Conservation (phyloP, 1,140 invertebrate genomes). For the Ceratosolen solmsi region DNA sequence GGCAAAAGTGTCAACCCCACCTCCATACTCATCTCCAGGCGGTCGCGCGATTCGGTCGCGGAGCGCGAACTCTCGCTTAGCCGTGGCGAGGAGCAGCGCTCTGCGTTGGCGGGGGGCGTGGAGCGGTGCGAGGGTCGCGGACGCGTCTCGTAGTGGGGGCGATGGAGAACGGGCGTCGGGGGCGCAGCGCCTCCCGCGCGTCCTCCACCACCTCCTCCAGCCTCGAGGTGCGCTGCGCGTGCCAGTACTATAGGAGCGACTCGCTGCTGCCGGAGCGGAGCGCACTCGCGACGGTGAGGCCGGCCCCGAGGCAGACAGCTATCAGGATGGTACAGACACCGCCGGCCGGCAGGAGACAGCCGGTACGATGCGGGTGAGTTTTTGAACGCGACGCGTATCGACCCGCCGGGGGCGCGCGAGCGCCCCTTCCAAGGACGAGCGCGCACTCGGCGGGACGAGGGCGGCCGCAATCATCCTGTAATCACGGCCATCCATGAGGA, state of each 20-base stretch:
- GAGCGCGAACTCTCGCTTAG: too few species aligned
- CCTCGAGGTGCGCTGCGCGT: conserved; percentile 85
- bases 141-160: conserved; percentile 51
- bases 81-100: neutral
- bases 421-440: neutral
- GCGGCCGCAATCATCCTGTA: neutral
- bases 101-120: neutral
- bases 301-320: neutral
- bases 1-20: too few species aligned
- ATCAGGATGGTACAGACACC: conserved; percentile 59
- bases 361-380: conserved; percentile 61
- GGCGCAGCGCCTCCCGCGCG: conserved; percentile 69
- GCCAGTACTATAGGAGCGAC: conserved; percentile 87
- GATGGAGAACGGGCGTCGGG: conserved; percentile 65
- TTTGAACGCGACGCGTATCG: neutral
- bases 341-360: conserved; percentile 53
- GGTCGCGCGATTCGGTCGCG: too few species aligned
- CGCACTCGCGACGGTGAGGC: conserved; percentile 70
- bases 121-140: neutral
- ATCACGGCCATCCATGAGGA: neutral
- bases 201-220: conserved; percentile 79
- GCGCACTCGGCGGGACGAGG: neutral
- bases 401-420: neutral
- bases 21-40: too few species aligned
- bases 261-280: conserved; percentile 82